Percentiles rank a stretch among this genome's conserved stretches.
These are phyloP conservation scores for Sorex fumeus DNA, from an alignment of 2,113 vertebrate genomes.

Conservation along the genomic window DNA sequence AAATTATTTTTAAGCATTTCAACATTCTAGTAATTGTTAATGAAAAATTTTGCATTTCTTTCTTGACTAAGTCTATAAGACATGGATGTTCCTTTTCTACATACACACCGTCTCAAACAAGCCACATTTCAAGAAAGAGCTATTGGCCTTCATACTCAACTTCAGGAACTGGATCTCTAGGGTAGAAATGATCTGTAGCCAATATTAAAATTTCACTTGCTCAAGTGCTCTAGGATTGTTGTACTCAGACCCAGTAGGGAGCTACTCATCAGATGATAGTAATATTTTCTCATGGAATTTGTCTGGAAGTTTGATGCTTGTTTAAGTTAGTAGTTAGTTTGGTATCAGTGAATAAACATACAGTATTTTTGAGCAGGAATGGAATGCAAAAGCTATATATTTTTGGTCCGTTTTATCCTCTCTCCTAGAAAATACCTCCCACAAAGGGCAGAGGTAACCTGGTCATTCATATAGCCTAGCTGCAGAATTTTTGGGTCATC, in stretches of 20 bases:
- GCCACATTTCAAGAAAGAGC: neutral
- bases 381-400: neutral
- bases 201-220: slow-evolving; percentile 20
- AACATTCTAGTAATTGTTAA: neutral
- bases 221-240: neutral
- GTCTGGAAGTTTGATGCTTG: neutral
- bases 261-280: neutral
- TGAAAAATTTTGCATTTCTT: neutral
- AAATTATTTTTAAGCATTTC: neutral
- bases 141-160: neutral
- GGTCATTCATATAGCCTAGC: neutral
- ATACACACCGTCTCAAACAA: neutral
- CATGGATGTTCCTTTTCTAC: neutral
- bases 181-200: neutral
- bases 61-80: neutral
- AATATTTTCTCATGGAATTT: neutral
- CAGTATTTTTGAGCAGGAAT: neutral
- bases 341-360: neutral
- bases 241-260: neutral
- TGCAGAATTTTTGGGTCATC: neutral
- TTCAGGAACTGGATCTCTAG: neutral
- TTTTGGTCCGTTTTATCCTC: neutral
- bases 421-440: neutral
- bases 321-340: neutral
- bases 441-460: neutral